Evolutionary conservation across 2,113 vertebrate species (phyloP).

Genomic region (Neolamprologus modestus): DNA sequence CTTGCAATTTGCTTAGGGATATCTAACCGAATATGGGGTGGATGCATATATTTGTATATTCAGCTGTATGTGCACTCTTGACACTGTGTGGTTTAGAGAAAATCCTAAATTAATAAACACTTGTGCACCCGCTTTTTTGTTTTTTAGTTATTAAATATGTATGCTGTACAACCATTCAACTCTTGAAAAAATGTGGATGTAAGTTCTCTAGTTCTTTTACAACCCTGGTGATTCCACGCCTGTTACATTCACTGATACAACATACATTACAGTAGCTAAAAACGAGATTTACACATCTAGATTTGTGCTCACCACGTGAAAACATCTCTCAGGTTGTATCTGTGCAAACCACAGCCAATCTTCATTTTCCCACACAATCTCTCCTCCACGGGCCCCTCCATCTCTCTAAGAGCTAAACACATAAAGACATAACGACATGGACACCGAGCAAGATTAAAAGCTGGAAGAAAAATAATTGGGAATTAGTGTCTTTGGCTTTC

Average conservation of each 20-base stretch:
- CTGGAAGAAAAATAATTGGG: not conserved
- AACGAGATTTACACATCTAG: not conserved
- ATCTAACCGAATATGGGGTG: fast-evolving
- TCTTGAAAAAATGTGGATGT: not conserved
- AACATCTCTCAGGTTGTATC: constrained; percentile 41
- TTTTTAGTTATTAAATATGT: not conserved
- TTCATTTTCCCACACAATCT: constrained; percentile 24
- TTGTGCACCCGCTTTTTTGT: fast-evolving
- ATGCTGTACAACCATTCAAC: not conserved
- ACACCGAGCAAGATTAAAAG: not conserved
- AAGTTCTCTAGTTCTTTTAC: not conserved
- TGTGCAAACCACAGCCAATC: constrained; percentile 11
- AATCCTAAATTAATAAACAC: not conserved
- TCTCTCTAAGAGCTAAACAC: constrained; percentile 24
- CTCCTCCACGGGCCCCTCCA: constrained; percentile 34
- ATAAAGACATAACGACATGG: not conserved
- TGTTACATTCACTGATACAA: not conserved
- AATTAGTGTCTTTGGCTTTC: not conserved
- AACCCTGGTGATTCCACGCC: not conserved
- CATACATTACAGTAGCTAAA: not conserved
- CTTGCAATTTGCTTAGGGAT: not conserved
- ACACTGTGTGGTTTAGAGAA: not conserved
- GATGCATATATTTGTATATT: not conserved
- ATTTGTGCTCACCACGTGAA: constrained; percentile 64
- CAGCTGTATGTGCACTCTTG: not conserved